A percentile compares a stretch with the other conserved stretches of the same genome.
Conservation (phyloP, 1,140 invertebrate species). For the Apocrypta bakeri region DNA sequence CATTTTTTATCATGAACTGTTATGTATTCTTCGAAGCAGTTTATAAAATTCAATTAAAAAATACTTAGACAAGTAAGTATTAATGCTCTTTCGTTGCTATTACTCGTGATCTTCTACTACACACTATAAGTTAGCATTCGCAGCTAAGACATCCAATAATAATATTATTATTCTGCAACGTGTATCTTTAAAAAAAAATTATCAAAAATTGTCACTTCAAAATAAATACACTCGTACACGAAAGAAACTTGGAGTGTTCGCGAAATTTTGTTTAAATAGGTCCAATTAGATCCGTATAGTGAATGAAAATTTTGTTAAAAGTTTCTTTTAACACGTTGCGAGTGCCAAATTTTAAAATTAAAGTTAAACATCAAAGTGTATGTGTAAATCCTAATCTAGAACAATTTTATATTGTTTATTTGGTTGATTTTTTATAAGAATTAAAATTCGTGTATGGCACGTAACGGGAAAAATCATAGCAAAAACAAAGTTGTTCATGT, state of each 20-base stretch:
- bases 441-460: slow-evolving; percentile 3
- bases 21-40: neutral
- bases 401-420: neutral
- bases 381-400: neutral
- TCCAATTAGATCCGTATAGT: no score
- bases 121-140: neutral
- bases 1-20: neutral
- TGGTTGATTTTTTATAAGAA: slow-evolving; percentile 5
- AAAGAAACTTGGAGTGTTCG: no score
- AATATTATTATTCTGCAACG: neutral
- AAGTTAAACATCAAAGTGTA: no score
- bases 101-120: neutral
- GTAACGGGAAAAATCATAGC: neutral
- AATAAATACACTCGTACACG: no score
- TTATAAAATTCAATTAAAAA: neutral
- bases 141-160: neutral
- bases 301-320: no score
- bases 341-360: no score
- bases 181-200: neutral
- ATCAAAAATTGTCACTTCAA: neutral
- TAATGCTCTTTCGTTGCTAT: neutral
- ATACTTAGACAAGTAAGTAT: neutral
- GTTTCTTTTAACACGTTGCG: no score
- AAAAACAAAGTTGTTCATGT: neutral
- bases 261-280: no score